These are phyloP conservation scores for Callitettix versicolor DNA, from an alignment of 1,140 invertebrate genomes.

Conservation along the genomic window DNA sequence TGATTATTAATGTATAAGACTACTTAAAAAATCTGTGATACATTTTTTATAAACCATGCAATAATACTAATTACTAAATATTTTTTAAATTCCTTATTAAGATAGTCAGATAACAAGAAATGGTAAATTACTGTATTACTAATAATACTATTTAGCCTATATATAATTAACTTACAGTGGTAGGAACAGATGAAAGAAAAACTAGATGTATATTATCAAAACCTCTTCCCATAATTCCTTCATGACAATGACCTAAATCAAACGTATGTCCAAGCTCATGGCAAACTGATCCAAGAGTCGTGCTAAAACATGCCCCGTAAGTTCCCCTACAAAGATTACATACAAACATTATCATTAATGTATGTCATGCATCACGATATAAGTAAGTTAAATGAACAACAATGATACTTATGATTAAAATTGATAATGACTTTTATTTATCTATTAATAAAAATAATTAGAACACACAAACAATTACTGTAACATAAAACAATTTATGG, in stretches of 20 bases:
- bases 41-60: too few relatives aligned
- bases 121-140: too few relatives aligned
- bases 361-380: not conserved
- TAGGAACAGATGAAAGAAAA: conserved; percentile 41
- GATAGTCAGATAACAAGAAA: too few relatives aligned
- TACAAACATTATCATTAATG: not conserved
- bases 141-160: too few relatives aligned
- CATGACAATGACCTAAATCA: conserved; percentile 80
- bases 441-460: too few relatives aligned
- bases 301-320: conserved; percentile 79
- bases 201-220: conserved; percentile 80
- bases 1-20: too few relatives aligned
- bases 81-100: too few relatives aligned
- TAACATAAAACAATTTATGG: too few relatives aligned
- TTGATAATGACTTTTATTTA: too few relatives aligned
- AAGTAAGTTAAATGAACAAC: not conserved
- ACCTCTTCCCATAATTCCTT: conserved; percentile 88
- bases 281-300: conserved; percentile 82
- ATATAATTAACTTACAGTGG: conserved; percentile 1
- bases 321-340: conserved; percentile 48
- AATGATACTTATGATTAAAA: not conserved
- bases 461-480: too few relatives aligned
- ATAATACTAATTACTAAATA: too few relatives aligned
- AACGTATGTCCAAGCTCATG: conserved; percentile 93
- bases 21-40: too few relatives aligned